These are phyloP conservation scores for Eulacestoma nigropectus DNA, from an alignment of 2,113 vertebrate species.

Conservation along the genomic window DNA sequence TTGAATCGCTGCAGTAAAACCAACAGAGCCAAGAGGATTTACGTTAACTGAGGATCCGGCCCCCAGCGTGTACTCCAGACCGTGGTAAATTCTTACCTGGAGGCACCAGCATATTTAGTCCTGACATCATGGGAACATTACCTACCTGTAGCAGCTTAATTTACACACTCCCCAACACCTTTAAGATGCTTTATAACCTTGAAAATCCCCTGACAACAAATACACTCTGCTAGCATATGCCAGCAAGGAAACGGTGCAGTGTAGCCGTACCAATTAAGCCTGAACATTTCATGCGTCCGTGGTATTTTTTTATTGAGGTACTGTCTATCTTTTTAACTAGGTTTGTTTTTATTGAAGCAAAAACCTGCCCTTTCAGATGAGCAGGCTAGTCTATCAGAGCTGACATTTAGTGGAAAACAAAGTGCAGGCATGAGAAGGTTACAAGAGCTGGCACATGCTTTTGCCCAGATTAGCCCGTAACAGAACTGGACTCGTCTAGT, in stretches of 20 bases:
- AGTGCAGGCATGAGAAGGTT: conserved; percentile 67
- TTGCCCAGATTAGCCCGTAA: conserved; percentile 65
- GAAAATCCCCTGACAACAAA: conserved; percentile 63
- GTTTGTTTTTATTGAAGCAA: conserved; percentile 73
- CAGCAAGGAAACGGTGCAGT: conserved; percentile 13
- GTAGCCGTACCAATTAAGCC: conserved; percentile 54
- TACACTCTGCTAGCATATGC: conserved; percentile 18
- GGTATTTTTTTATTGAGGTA: conserved; percentile 74
- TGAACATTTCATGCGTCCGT: conserved; percentile 2
- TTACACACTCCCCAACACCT: conserved; percentile 45
- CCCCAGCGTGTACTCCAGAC: background rate
- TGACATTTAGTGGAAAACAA: conserved; percentile 73
- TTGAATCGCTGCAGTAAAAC: background rate
- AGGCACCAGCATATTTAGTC: conserved; percentile 42
- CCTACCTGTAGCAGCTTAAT: conserved; percentile 55
- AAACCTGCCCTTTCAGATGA: conserved; percentile 75
- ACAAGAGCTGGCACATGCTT: conserved; percentile 67
- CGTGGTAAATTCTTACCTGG: conserved; percentile 31
- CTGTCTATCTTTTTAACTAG: conserved; percentile 70
- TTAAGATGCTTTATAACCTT: conserved; percentile 65
- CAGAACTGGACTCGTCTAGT: conserved; percentile 33
- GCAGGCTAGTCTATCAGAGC: conserved; percentile 71
- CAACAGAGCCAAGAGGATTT: background rate
- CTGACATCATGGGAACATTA: conserved; percentile 30
- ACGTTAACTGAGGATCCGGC: background rate